Evolutionary conservation across 1,140 invertebrate genomes (phyloP).

Genomic region (Atta colombica): DNA sequence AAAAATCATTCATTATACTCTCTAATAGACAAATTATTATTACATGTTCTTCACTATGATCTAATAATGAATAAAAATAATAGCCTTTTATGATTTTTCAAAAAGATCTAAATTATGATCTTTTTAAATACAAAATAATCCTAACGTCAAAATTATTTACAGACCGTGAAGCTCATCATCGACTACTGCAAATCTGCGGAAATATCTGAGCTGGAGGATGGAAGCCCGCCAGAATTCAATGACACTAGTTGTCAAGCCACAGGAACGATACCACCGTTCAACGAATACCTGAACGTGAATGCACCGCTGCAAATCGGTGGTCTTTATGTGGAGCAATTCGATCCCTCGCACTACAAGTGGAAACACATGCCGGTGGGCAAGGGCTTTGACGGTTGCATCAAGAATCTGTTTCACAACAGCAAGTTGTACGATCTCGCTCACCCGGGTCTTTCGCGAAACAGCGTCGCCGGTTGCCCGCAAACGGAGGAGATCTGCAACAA

Average conservation of each 20-base stretch:
- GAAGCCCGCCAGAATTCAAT: constrained; percentile 94
- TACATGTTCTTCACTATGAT: background rate
- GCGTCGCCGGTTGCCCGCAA: constrained; percentile 94
- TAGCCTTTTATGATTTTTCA: background rate
- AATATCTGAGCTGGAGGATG: constrained; percentile 95
- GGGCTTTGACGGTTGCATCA: constrained; percentile 97
- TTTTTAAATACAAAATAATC: background rate
- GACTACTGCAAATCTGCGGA: constrained; percentile 96
- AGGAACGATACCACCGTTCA: constrained; percentile 96
- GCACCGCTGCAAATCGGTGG: constrained; percentile 97
- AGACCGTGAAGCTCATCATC: constrained; percentile 95
- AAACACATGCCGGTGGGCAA: constrained; percentile 94
- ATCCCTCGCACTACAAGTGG: constrained; percentile 94
- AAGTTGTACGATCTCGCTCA: constrained; percentile 97
- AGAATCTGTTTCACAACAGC: constrained; percentile 98
- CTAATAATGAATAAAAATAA: background rate
- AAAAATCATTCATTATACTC: background rate
- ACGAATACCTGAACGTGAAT: constrained; percentile 98
- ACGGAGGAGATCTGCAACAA: constrained; percentile 95
- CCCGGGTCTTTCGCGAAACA: constrained; percentile 94
- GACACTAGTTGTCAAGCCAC: constrained; percentile 95
- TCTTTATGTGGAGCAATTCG: constrained; percentile 94
- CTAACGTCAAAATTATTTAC: constrained; percentile 50
- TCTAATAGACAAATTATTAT: too few relatives aligned
- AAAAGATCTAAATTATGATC: too few relatives aligned